Evolutionary conservation across 2,888 invertebrate species (phyloP).

Genomic region (Leucophenga maculata): DNA sequence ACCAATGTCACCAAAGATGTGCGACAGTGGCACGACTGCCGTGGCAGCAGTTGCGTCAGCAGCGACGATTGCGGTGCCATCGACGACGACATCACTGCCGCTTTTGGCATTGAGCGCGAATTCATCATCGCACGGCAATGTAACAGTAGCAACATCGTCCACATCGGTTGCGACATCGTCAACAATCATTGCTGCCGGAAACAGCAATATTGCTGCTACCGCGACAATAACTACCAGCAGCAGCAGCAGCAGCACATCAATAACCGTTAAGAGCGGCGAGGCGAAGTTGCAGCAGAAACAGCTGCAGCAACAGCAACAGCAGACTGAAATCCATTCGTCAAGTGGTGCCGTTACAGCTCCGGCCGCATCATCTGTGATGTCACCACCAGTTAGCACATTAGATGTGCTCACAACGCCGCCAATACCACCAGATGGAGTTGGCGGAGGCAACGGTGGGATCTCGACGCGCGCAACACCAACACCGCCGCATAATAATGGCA

Average conservation of each 20-base stretch:
- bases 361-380: slow-evolving; percentile 66
- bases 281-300: slow-evolving; percentile 33
- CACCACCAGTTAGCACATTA: slow-evolving; percentile 61
- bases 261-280: no score
- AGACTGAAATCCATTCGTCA: slow-evolving; percentile 69
- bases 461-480: slow-evolving; percentile 63
- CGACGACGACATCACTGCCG: slow-evolving; percentile 40
- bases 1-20: slow-evolving; percentile 87
- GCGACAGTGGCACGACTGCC: slow-evolving; percentile 70
- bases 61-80: slow-evolving; percentile 53
- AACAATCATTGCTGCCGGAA: slow-evolving; percentile 33
- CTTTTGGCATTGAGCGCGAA: slow-evolving; percentile 15
- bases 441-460: not conserved
- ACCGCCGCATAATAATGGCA: slow-evolving; percentile 68
- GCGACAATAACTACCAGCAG: slow-evolving; percentile 39
- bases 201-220: slow-evolving; percentile 31
- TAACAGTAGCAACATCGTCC: slow-evolving; percentile 43
- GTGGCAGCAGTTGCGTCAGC: slow-evolving; percentile 49
- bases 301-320: slow-evolving; percentile 53
- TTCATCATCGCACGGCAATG: slow-evolving; percentile 34
- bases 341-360: slow-evolving; percentile 60
- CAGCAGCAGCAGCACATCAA: slow-evolving; percentile 36
- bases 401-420: slow-evolving; percentile 51
- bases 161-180: slow-evolving; percentile 41
- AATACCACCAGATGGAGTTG: slow-evolving; percentile 14